These are phyloP conservation scores for Geotrypetes seraphini DNA, from an alignment of 2,797 vertebrate species.

Conservation along the genomic window DNA sequence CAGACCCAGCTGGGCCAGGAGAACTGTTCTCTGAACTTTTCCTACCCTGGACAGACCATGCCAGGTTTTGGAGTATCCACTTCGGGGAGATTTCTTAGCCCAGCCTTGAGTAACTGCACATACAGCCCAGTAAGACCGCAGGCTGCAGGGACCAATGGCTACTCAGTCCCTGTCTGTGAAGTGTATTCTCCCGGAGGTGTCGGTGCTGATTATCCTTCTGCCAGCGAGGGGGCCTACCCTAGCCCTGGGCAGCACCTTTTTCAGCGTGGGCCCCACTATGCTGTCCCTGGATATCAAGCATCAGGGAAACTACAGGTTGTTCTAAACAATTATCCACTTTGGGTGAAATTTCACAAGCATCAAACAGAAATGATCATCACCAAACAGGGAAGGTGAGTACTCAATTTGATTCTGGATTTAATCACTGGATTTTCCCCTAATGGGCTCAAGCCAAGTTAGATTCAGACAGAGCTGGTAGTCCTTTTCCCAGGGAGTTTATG, in stretches of 20 bases:
- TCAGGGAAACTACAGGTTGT: slow-evolving; percentile 81
- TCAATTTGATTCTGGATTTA: no score
- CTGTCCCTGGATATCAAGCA: slow-evolving; percentile 71
- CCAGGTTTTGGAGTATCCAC: slow-evolving; percentile 42
- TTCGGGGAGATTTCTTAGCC: slow-evolving; percentile 60
- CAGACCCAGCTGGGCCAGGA: slow-evolving; percentile 48
- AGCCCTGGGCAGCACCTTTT: slow-evolving; percentile 53
- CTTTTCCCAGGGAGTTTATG: no score
- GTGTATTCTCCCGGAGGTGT: neutral
- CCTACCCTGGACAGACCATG: slow-evolving; percentile 53
- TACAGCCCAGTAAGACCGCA: no score
- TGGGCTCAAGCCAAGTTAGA: no score
- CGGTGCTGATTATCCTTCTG: slow-evolving; percentile 10
- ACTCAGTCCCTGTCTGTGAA: slow-evolving; percentile 30
- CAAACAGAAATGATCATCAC: slow-evolving; percentile 98
- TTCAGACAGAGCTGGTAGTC: no score
- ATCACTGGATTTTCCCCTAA: no score
- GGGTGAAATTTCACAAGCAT: slow-evolving; percentile 94
- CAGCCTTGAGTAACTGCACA: slow-evolving; percentile 52
- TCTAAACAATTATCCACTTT: slow-evolving; percentile 87
- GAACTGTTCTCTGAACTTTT: slow-evolving; percentile 40
- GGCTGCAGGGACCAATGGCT: slow-evolving; percentile 41
- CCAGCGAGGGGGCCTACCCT: slow-evolving; percentile 45
- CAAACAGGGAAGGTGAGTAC: slow-evolving; percentile 89
- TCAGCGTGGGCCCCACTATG: slow-evolving; percentile 56